Conservation (phyloP, 2,113 vertebrate genomes). For the Etia nguti region DNA sequence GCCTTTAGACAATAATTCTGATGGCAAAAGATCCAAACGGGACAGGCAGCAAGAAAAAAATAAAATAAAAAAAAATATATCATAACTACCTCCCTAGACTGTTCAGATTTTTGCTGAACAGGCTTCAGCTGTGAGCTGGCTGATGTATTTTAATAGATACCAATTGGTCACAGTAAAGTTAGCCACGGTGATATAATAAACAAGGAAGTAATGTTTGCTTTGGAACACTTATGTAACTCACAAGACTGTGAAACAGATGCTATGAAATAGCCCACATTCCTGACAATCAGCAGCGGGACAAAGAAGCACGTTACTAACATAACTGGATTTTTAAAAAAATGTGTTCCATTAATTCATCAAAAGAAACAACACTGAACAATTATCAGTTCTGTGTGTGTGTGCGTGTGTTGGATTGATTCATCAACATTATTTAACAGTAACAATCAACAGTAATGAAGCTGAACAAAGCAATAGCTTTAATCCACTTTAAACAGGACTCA, state of each 20-base stretch:
- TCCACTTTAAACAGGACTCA: not conserved
- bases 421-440: not conserved
- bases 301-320: not conserved
- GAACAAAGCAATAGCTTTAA: not conserved
- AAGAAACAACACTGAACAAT: not conserved
- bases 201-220: not conserved
- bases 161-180: not conserved
- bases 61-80: no score
- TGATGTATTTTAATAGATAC: not conserved
- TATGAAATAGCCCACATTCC: not conserved
- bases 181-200: not conserved
- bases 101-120: not conserved
- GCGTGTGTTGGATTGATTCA: not conserved
- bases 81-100: not conserved
- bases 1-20: no score
- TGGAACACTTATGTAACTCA: constrained; percentile 6
- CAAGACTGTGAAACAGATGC: not conserved
- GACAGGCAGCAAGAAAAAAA: no score
- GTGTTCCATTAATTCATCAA: not conserved
- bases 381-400: not conserved
- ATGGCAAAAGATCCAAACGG: no score
- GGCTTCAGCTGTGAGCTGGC: not conserved
- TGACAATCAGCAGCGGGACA: not conserved
- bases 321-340: not conserved
- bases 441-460: not conserved